Evolutionary conservation across 2,113 vertebrate genomes (phyloP).

Genomic region (Anas platyrhynchos): DNA sequence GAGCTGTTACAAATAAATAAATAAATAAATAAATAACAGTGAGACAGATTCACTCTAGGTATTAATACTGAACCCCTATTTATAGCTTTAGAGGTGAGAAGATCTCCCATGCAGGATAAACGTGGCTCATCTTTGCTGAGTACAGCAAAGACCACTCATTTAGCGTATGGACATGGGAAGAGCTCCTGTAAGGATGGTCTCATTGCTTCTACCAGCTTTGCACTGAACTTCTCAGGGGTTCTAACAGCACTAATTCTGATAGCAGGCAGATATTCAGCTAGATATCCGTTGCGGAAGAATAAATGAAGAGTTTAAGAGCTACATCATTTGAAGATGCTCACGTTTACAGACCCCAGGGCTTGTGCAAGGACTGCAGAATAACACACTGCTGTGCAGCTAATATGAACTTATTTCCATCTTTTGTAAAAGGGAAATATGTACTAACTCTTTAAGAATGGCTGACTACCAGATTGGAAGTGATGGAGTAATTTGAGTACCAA

Average conservation of each 20-base stretch:
- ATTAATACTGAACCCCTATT: neutral
- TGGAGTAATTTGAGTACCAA: neutral
- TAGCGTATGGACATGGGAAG: neutral
- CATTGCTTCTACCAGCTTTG: neutral
- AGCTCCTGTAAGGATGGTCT: neutral
- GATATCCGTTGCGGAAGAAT: neutral
- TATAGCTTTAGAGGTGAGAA: neutral
- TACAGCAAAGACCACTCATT: neutral
- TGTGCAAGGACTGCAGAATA: neutral
- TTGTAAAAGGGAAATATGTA: neutral
- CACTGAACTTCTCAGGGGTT: neutral
- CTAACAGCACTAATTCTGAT: neutral
- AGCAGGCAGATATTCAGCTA: neutral
- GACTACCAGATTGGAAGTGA: neutral
- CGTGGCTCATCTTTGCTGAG: neutral
- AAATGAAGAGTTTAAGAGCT: neutral
- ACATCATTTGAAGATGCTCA: neutral
- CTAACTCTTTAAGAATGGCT: neutral
- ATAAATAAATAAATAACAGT: neutral
- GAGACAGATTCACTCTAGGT: neutral
- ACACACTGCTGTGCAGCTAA: neutral
- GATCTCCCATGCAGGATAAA: neutral
- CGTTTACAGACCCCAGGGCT: rapidly evolving
- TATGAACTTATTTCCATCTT: neutral
- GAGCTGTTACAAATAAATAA: neutral